Evolutionary conservation across 2,113 vertebrate genomes (phyloP).

Genomic region (Pygoscelis adeliae): DNA sequence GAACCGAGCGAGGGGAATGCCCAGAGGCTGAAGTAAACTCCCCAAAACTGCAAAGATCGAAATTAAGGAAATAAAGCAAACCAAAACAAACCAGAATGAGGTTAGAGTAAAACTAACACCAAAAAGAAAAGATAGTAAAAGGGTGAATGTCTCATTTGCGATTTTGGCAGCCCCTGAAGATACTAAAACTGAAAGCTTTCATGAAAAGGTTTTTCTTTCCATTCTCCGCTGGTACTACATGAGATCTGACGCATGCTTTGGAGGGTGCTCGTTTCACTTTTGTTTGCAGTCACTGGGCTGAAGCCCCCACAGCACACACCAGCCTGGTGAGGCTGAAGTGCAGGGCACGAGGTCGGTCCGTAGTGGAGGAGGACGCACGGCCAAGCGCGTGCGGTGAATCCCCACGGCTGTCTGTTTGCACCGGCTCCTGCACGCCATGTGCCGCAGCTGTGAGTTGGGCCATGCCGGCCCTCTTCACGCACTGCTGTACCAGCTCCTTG

Average conservation of each 20-base stretch:
- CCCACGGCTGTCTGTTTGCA: rapidly evolving
- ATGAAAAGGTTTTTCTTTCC: neutral
- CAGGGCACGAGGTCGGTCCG: rapidly evolving
- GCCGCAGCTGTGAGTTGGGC: rapidly evolving
- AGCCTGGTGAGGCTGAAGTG: neutral
- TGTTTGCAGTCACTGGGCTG: neutral
- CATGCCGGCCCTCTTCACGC: rapidly evolving
- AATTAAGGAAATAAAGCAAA: neutral
- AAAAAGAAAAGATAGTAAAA: neutral
- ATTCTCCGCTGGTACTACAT: neutral
- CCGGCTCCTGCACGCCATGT: rapidly evolving
- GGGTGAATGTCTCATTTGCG: neutral
- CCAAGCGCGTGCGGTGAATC: rapidly evolving
- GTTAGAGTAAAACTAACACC: neutral
- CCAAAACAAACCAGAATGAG: constrained; percentile 4
- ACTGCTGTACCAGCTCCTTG: neutral
- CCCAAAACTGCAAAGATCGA: neutral
- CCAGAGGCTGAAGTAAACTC: neutral
- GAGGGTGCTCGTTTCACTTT: neutral
- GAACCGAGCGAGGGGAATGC: neutral
- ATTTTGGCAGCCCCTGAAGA: neutral
- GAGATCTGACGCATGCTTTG: neutral
- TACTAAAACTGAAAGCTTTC: neutral
- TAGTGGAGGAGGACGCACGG: neutral
- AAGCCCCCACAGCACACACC: neutral